Conservation (phyloP, 30 jellyfish, hydroid and myxozoan species). For the Rhopilema esculentum region DNA sequence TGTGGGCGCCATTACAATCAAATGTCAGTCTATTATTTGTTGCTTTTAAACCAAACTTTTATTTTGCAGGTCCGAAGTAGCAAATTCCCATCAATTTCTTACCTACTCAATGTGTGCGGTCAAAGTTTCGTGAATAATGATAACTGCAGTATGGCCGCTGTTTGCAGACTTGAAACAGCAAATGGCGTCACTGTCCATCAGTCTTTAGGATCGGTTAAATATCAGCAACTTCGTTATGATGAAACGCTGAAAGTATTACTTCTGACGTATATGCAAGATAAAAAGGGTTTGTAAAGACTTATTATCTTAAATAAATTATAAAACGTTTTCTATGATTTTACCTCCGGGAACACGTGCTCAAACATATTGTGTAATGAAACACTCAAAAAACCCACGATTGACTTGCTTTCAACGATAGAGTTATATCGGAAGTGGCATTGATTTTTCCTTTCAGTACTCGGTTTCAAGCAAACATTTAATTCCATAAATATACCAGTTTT, state of each 20-base stretch:
- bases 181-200: conserved; percentile 12
- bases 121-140: conserved; percentile 40
- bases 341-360: too few species aligned
- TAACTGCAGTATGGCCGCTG: conserved; percentile 61
- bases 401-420: too few species aligned
- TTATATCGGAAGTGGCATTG: too few species aligned
- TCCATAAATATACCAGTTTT: too few species aligned
- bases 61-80: conserved; percentile 41
- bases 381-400: too few species aligned
- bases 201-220: conserved; percentile 53
- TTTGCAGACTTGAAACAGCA: conserved; percentile 46
- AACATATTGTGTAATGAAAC: too few species aligned
- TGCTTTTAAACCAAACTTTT: not conserved
- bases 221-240: conserved; percentile 55
- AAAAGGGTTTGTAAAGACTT: conserved; percentile 4
- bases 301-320: not conserved
- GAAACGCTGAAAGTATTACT: not conserved
- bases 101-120: conserved; percentile 53
- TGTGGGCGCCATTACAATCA: too few species aligned
- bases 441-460: too few species aligned
- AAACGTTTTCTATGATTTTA: too few species aligned
- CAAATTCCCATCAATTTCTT: conserved; percentile 32
- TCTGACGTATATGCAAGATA: conserved; percentile 67
- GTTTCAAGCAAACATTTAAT: too few species aligned
- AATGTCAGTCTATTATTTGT: too few species aligned